Evolutionary conservation across 2,113 vertebrate species (phyloP).

Genomic region (Ctenomys sociabilis): DNA sequence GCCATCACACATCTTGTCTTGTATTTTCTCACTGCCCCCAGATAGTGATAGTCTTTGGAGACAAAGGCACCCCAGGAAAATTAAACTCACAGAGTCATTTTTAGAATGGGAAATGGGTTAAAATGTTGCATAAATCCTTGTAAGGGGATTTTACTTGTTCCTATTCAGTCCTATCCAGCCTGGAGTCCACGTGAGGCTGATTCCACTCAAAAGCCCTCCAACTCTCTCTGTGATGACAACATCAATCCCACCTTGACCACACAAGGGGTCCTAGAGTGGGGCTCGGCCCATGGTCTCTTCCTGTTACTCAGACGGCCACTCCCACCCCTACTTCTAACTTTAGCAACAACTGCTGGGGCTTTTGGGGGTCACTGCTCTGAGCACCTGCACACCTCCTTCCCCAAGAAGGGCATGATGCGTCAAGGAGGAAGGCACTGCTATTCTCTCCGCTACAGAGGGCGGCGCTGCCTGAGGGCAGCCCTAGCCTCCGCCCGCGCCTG

Average conservation of each 20-base stretch:
- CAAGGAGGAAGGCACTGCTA: background rate
- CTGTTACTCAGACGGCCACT: accelerated
- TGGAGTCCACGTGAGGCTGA: background rate
- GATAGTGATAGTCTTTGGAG: background rate
- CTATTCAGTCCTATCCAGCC: background rate
- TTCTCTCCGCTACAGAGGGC: accelerated
- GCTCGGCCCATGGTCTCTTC: background rate
- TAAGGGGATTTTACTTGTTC: background rate
- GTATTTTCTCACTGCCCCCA: background rate
- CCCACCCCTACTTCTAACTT: accelerated
- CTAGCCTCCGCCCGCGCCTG: too few species aligned
- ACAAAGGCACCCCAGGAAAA: background rate
- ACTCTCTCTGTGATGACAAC: background rate
- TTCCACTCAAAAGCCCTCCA: background rate
- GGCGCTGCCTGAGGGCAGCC: background rate
- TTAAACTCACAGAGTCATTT: background rate
- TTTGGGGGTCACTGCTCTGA: background rate
- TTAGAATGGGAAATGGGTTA: background rate
- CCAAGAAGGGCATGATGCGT: background rate
- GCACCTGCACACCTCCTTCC: accelerated
- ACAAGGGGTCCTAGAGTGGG: accelerated
- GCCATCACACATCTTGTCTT: background rate
- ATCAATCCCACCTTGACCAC: accelerated
- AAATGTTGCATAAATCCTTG: background rate
- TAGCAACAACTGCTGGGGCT: background rate